Percentiles rank a stretch among this genome's conserved stretches.
Conservation (phyloP, 2,797 vertebrate species). For the Rousettus madagascariensis region DNA sequence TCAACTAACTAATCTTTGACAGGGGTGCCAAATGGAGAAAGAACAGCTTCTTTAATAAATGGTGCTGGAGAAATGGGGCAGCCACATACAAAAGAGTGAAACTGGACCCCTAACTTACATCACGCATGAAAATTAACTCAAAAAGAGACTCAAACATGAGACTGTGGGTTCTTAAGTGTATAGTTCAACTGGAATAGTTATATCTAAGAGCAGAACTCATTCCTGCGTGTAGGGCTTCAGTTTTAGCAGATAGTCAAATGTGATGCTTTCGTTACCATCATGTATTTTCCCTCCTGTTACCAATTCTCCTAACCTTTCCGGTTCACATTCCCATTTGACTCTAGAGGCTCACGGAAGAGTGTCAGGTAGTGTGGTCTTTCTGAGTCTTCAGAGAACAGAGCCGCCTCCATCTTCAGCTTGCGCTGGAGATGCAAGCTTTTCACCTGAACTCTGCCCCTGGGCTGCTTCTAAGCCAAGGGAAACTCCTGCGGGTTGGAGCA, state of each 20-base stretch:
- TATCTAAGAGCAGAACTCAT: neutral
- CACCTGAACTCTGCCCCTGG: neutral
- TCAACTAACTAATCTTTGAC: neutral
- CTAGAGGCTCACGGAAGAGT: neutral
- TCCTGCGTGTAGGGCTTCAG: neutral
- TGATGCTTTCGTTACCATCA: neutral
- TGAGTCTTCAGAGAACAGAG: neutral
- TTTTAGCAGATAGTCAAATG: neutral
- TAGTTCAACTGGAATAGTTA: neutral
- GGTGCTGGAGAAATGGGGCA: neutral
- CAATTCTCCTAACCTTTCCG: neutral
- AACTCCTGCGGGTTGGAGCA: rapidly evolving
- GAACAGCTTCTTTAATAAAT: neutral
- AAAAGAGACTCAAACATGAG: neutral
- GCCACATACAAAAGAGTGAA: neutral
- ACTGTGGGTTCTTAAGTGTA: neutral
- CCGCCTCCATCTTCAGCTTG: neutral
- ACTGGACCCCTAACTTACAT: neutral
- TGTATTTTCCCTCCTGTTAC: neutral
- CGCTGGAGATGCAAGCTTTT: neutral
- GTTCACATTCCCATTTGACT: neutral
- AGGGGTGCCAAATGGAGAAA: neutral
- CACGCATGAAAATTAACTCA: neutral
- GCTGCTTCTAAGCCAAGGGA: neutral
- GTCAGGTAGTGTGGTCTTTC: neutral